Evolutionary conservation across 2,113 vertebrate species (phyloP), one percentile per base, ranked within the genome.

Genomic region (Egretta garzetta): DNA sequence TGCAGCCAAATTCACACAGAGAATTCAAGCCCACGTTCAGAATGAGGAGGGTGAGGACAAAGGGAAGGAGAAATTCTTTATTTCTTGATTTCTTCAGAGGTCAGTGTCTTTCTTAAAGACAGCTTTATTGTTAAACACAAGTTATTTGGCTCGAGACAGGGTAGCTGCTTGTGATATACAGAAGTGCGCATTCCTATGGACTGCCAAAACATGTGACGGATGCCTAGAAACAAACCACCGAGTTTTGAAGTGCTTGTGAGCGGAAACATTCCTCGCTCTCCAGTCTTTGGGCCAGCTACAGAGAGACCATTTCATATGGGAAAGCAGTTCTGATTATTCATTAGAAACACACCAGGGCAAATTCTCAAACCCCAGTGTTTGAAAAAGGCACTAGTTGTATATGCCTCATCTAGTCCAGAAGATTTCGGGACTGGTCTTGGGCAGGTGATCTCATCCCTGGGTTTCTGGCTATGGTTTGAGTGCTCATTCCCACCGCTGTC

Each of bases 161-260:
- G 63, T 83, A 90, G 66, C 91, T 92, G 89, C 88, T 88, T 92
- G 86, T 83, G 94, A 97, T 94, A 88, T 86, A 92, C 32, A 67
- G 91, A 94, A 94, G 58, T 82, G 70, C 16, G 4, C 95, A 91
- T 96, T 96, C 95, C 93, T 95, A 81, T 26, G 66, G 90, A 80
- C 75, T 95, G 95, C 94, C 90, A 94, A 96, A 92, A 66, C 90
- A 97, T 13, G 96, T 94, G 95, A 93, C 10, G 14, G 82, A 91
- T 67, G 86, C 92, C 92, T 92, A 96, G 93, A 90, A 95, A 96
- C 75, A 96, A 97, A 93, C 63, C 90, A 67, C 86, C 0, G 8
- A 80, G 68, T 93, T 94, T 20, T 83, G 62, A 90, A 96, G 86
- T 84, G 80, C 94, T 80, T 93, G 75, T 71, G 80, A 94, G 82